Evolutionary conservation across 2,797 vertebrate species (phyloP), one percentile per base, ranked within the genome.

Genomic region (Hydrolagus colliei): DNA sequence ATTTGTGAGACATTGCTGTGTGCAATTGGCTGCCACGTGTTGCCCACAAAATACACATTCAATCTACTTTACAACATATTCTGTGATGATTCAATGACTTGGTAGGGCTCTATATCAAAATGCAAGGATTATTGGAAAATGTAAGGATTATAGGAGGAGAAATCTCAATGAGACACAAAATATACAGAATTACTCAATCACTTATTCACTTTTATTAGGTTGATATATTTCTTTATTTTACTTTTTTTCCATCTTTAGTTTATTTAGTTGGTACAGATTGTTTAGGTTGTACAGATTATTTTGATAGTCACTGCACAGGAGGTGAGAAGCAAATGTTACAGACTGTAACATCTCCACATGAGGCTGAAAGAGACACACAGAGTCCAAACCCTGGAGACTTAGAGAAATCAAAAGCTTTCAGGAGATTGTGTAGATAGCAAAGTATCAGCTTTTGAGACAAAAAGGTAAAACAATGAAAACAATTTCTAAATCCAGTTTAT

Each of bases 301-400:
- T 67, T 71, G 65, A 71, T 84, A 16, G 18, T 2, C 9, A 22
- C 4, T 76, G 41, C 1, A 41, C 75, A 61, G 4, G 32, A 20
- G 65, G 71, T 84, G 32, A 41, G 79, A 84, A 84, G 41, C 16
- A 41, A 84, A 71, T 18, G 41, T 52, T 52, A 52, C 32, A 82
- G 62, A 65, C 41, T 52, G 6, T 18, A 82, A 82, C 62, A 18
- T 13, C 63, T 63, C n/a, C 41, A 52, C 41, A 52, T 52, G 41
- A 52, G 41, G 41, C 61, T 78, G 59, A 63, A 61, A 14, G 22
- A 65, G 22, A 27, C 12, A 4, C 11, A 78, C 10, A 62, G 20
- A 62, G 22, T 20, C 63, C 35, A 67, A 80, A 27, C 22, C 32
- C 7, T 8, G n/a, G 63, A 16, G 9, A 63, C 71, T 41, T 1